phyloP scores from a whole-genome alignment of 92 coral and sea anemone species.

The Phenganax subtilis region DNA sequence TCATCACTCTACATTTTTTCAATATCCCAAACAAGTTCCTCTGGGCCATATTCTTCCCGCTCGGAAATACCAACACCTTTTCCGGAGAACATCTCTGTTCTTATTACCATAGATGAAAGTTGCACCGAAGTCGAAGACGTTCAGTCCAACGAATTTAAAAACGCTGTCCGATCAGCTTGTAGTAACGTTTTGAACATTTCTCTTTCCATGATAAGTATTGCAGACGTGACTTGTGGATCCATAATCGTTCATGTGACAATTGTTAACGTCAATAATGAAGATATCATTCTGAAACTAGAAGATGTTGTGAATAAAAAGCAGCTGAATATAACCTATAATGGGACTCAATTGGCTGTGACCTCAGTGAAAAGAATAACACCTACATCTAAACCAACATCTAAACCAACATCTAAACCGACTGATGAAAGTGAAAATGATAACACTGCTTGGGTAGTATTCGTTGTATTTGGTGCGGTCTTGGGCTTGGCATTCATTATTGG shows the following conservation, averaged over 20 bases:
- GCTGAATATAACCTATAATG: conserved; percentile 40
- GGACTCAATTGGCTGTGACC: conserved; percentile 45
- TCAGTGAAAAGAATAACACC: conserved; percentile 42
- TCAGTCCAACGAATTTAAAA: conserved; percentile 32
- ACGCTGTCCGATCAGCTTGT: conserved; percentile 26
- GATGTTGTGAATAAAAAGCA: conserved; percentile 43
- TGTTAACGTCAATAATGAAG: conserved; percentile 43
- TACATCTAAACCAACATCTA: conserved; percentile 10
- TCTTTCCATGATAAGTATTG: conserved; percentile 33
- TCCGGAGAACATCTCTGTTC: background rate
- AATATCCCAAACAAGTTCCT: background rate
- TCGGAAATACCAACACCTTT: background rate
- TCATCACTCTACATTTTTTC: background rate
- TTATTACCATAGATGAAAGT: conserved; percentile 8
- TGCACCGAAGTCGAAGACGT: background rate
- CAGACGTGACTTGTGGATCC: conserved; percentile 60
- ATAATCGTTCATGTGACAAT: conserved; percentile 60
- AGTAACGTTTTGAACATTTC: conserved; percentile 33
- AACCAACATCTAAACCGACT: background rate
- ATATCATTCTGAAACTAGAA: conserved; percentile 44
- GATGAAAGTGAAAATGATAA: conserved; percentile 35
- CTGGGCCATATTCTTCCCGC: background rate
- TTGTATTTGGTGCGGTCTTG: conserved; percentile 69
- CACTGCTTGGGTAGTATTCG: conserved; percentile 65
- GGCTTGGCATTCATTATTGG: conserved; percentile 74